These are phyloP conservation scores for Dreissena polymorpha DNA, from an alignment of 1,140 invertebrate species.

Conservation along the genomic window DNA sequence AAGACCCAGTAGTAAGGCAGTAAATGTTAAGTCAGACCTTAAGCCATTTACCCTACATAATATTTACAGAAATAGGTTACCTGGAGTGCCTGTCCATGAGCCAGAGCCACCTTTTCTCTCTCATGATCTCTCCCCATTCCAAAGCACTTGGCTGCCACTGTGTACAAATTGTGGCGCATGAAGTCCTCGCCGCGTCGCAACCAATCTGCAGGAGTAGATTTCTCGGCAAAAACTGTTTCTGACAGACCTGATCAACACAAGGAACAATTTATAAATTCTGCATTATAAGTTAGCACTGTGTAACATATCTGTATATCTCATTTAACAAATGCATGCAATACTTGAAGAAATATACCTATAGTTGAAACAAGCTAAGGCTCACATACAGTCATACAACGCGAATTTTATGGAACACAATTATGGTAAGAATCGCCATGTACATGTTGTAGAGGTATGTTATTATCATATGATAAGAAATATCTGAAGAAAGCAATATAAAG, in stretches of 20 bases:
- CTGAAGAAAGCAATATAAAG: no score
- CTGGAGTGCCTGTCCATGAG: conserved; percentile 68
- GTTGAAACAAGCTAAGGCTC: no score
- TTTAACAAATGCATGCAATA: no score
- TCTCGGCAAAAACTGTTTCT: conserved; percentile 70
- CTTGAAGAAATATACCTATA: no score
- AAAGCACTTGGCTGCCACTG: conserved; percentile 75
- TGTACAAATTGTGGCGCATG: conserved; percentile 69
- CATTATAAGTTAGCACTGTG: no score
- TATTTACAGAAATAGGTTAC: neutral
- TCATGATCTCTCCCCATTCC: conserved; percentile 56
- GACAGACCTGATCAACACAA: conserved; percentile 53
- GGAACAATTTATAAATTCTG: conserved; percentile 10
- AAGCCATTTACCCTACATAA: neutral
- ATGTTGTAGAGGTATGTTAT: no score
- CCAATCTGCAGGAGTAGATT: conserved; percentile 71
- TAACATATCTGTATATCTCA: no score
- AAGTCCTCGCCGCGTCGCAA: conserved; percentile 70
- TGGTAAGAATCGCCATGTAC: no score
- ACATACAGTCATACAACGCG: no score
- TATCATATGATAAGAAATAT: no score
- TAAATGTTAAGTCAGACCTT: neutral
- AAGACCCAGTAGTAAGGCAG: neutral
- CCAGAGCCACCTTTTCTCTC: conserved; percentile 67
- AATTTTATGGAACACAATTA: no score